Evolutionary conservation across 1,140 invertebrate genomes (phyloP), one percentile per base, ranked within the genome.

Genomic region (Zaprionus kolodkinae): DNA sequence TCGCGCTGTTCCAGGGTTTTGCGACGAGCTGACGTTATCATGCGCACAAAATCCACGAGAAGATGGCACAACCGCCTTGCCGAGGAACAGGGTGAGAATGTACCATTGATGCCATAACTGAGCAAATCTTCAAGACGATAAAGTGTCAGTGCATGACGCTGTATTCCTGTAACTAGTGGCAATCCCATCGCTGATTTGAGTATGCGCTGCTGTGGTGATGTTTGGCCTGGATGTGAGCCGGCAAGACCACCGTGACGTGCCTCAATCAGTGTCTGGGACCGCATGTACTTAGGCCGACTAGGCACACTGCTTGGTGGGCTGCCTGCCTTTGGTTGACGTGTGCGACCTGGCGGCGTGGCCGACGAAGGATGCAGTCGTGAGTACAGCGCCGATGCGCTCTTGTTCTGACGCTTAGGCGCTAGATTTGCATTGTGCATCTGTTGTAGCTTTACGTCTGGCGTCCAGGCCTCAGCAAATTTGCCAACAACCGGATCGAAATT

Each of bases 401-500:
- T 91, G 56, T 91, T 92, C 60, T 93, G 75, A 43, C 93, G 72
- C 74, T 88, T 93, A 69, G 76, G 91, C 50, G 89, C 91, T 64
- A 78, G 72, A 56, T 76, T 57, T 10, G 36, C 35, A 13, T 74
- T 54, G 15, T 76, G 59, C 5, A 63, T 43, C 3, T 70, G 61
- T 4, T 89, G 85, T 0, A 92, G 43, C 72, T 91, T 92, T 0
- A 90, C 87, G 64, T 92, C 87, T 1, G 92, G 84, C 0, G 91
- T 92, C 81, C 87, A 86, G 25, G 83, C 78, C 50, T 91, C 93
- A n/a, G 97, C 97, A 92, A 98, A 97, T 93, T 97, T 97, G 6
- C 97, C 97, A 65, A 98, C 97, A 48, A 98, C 97, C 2, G 97
- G 98, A 93, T 98, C 97, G 92, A 98, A 98, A 91, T 98, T 98